Evolutionary conservation across 2,113 vertebrate species (phyloP).

Genomic region (Platysternon megacephalum): DNA sequence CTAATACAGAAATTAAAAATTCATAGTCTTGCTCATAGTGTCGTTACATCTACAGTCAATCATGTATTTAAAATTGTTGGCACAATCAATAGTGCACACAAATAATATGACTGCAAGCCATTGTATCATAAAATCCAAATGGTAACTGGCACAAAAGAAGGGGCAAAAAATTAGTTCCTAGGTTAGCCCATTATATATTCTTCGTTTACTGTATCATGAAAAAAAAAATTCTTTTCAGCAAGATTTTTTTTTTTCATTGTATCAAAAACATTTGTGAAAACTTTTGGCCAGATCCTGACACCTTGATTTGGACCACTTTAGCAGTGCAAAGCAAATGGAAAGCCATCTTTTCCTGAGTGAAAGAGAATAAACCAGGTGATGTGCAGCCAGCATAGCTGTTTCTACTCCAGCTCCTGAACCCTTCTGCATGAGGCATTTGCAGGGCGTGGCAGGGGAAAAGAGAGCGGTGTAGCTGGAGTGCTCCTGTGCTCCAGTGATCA

Average conservation of each 20-base stretch:
- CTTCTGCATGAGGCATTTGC: background rate
- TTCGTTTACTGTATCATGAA: fast-evolving
- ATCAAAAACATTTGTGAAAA: background rate
- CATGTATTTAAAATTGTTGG: background rate
- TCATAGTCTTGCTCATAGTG: background rate
- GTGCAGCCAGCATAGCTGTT: background rate
- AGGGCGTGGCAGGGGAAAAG: background rate
- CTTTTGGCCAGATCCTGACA: background rate
- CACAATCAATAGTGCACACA: background rate
- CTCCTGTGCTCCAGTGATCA: background rate
- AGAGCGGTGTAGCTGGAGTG: background rate
- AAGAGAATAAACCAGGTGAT: background rate
- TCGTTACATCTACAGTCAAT: background rate
- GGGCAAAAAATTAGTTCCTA: background rate
- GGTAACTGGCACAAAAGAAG: background rate
- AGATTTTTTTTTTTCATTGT: background rate
- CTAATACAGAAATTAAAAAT: background rate
- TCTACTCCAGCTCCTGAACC: background rate
- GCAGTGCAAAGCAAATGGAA: background rate
- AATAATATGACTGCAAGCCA: background rate
- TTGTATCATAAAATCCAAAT: background rate
- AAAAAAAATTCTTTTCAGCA: fast-evolving
- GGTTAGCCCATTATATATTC: background rate
- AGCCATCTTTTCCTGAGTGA: background rate
- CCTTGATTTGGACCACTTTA: background rate